These are phyloP conservation scores for Stictonetta naevosa DNA, from an alignment of 2,113 vertebrate genomes.

Conservation along the genomic window DNA sequence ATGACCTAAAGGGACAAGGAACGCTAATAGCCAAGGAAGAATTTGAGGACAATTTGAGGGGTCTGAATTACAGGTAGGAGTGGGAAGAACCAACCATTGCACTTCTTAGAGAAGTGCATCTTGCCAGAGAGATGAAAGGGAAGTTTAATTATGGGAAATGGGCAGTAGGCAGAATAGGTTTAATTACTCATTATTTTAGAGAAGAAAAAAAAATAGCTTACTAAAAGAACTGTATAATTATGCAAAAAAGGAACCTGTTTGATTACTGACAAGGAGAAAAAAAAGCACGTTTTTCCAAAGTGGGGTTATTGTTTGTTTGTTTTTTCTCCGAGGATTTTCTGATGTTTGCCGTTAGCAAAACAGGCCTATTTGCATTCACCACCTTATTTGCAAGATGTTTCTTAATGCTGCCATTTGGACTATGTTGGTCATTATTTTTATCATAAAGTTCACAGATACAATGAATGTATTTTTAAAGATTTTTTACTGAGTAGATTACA, in stretches of 20 bases:
- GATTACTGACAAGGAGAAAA: background rate
- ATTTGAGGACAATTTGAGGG: background rate
- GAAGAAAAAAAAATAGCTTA: background rate
- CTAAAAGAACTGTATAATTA: background rate
- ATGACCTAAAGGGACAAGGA: background rate
- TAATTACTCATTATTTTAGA: background rate
- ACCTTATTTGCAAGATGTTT: background rate
- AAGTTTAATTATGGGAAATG: constrained; percentile 1
- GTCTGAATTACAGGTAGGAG: background rate
- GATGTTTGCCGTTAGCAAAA: background rate
- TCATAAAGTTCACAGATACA: background rate
- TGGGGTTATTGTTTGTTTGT: background rate
- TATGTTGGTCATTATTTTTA: background rate
- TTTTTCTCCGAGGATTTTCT: background rate
- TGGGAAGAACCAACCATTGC: background rate
- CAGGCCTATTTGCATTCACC: background rate
- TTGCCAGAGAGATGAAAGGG: background rate
- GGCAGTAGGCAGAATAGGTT: background rate
- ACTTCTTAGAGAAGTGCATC: background rate
- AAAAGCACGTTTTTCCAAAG: background rate
- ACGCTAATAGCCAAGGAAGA: background rate
- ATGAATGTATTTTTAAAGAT: background rate
- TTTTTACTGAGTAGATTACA: background rate
- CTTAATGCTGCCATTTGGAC: background rate
- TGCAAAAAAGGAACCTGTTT: background rate